These are phyloP conservation scores for Gracilinanus agilis DNA, from an alignment of 2,113 vertebrate species.

Conservation along the genomic window DNA sequence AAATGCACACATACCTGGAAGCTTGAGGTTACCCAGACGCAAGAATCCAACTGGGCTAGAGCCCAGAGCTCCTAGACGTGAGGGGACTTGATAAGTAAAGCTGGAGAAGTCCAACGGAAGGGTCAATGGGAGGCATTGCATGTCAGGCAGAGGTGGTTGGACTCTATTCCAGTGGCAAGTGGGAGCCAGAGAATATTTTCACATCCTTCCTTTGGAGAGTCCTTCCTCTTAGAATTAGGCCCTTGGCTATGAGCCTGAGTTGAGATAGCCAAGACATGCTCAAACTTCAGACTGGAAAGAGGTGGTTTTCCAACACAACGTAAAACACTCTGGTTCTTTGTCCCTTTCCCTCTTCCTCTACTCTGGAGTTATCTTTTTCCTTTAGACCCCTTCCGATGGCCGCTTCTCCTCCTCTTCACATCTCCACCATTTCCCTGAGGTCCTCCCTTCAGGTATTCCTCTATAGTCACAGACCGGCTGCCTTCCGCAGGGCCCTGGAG, in stretches of 20 bases:
- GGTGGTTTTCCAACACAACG: neutral
- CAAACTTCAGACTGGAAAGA: accelerated
- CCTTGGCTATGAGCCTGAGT: neutral
- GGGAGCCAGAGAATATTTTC: neutral
- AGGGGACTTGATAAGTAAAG: neutral
- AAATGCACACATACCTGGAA: neutral
- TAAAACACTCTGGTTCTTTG: neutral
- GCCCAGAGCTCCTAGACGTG: neutral
- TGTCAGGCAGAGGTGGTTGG: neutral
- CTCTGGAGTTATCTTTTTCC: neutral
- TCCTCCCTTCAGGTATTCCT: neutral
- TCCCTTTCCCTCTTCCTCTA: no score
- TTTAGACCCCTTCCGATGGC: neutral
- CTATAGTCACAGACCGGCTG: neutral
- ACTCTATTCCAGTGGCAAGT: no score
- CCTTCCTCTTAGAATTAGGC: neutral
- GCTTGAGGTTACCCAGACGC: accelerated
- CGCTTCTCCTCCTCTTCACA: neutral
- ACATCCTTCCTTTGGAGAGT: neutral
- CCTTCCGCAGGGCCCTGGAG: neutral
- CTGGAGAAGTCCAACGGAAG: neutral
- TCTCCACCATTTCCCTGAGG: neutral
- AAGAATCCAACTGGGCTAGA: neutral
- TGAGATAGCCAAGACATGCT: neutral
- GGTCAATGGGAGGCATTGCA: neutral